These are phyloP conservation scores for Andrena cerasifolii DNA, from an alignment of 1,140 invertebrate genomes.

Conservation along the genomic window DNA sequence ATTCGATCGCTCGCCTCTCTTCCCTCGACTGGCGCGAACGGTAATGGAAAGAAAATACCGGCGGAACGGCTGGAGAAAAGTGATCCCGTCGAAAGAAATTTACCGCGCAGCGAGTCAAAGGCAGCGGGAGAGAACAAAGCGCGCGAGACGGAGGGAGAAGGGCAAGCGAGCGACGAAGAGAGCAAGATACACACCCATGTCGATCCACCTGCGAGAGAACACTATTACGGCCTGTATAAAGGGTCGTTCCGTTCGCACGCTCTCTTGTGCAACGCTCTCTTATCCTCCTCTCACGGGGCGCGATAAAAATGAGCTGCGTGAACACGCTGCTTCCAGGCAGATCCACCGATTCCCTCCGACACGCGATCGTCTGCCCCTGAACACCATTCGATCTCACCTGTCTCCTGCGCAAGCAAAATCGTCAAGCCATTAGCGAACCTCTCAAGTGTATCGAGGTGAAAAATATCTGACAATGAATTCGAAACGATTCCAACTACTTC, in stretches of 20 bases:
- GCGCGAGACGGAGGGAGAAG: neutral
- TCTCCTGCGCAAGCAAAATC: too few species aligned
- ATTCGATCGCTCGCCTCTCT: neutral
- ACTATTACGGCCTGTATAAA: conserved; percentile 39
- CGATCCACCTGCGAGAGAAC: conserved; percentile 42
- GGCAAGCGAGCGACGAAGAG: neutral
- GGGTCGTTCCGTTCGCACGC: conserved; percentile 72
- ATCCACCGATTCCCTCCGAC: conserved; percentile 11
- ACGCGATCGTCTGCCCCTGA: neutral
- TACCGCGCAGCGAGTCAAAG: conserved; percentile 6
- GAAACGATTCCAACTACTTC: too few species aligned
- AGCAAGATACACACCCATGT: conserved; percentile 39
- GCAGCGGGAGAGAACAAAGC: neutral
- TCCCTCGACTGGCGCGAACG: neutral
- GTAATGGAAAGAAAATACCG: conserved; percentile 6
- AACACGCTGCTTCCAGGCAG: neutral
- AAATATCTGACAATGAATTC: too few species aligned
- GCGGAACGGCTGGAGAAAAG: neutral
- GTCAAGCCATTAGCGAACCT: too few species aligned
- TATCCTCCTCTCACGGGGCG: conserved; percentile 31
- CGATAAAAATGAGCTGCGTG: conserved; percentile 28
- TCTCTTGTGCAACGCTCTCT: conserved; percentile 62
- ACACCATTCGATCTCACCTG: neutral
- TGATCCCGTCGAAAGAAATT: neutral
- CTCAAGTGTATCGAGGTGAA: too few species aligned